Conservation (phyloP, 2,113 vertebrate genomes). For the Esox niger region DNA sequence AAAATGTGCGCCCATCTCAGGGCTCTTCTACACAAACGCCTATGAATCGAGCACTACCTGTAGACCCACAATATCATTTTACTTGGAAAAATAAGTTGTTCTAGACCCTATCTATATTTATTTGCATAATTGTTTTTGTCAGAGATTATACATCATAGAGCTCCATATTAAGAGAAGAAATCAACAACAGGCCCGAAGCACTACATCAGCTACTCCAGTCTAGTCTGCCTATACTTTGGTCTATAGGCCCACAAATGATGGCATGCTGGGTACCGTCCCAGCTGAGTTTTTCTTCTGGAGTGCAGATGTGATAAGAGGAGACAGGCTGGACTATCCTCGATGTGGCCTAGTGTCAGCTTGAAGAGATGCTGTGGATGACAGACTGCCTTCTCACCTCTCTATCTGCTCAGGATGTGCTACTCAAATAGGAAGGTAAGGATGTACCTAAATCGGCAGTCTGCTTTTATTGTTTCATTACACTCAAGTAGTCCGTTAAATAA, state of each 20-base stretch:
- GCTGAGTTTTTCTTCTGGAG: conserved; percentile 36
- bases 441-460: too few species aligned
- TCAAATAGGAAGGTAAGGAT: background rate
- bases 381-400: conserved; percentile 1
- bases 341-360: conserved; percentile 29
- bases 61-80: background rate
- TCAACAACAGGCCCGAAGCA: conserved; percentile 15
- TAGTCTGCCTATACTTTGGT: conserved; percentile 9
- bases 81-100: too few species aligned
- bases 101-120: background rate
- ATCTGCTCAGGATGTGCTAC: background rate
- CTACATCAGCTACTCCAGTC: background rate
- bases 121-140: background rate
- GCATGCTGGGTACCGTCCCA: conserved; percentile 24
- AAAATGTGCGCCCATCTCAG: too few species aligned
- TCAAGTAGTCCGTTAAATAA: too few species aligned
- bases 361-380: conserved; percentile 20
- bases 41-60: background rate
- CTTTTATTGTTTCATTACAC: too few species aligned
- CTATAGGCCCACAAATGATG: background rate
- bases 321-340: conserved; percentile 30
- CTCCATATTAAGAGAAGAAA: conserved; percentile 1
- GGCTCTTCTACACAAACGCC: too few species aligned
- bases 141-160: background rate
- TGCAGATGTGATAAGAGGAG: conserved; percentile 42